Evolutionary conservation across 2,888 invertebrate genomes (phyloP).

Genomic region (Odiellus spinosus): DNA sequence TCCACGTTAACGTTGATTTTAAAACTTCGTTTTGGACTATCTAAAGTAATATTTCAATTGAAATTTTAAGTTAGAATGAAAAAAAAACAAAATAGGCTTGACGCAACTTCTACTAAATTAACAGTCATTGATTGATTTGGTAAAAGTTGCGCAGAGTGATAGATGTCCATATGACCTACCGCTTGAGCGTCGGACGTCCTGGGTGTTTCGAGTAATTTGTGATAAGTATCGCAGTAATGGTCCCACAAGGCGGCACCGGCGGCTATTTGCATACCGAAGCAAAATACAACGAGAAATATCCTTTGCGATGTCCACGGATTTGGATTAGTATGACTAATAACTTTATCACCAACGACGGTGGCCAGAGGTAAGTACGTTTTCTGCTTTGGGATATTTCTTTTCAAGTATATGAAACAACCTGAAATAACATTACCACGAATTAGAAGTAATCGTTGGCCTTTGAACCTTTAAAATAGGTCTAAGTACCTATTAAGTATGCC

Average conservation of each 20-base stretch:
- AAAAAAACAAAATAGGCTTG: no score
- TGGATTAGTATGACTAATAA: no score
- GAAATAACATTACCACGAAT: background rate
- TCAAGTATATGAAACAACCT: slow-evolving; percentile 15
- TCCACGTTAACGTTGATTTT: slow-evolving; percentile 54
- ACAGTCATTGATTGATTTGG: no score
- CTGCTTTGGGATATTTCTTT: slow-evolving; percentile 8
- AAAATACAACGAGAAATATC: slow-evolving; percentile 37
- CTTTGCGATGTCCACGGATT: slow-evolving; percentile 41
- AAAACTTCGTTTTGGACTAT: slow-evolving; percentile 35
- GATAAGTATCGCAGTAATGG: slow-evolving; percentile 61
- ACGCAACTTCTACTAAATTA: no score
- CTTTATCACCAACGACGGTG: slow-evolving; percentile 8
- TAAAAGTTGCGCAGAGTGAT: no score
- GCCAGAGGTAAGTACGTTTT: slow-evolving; percentile 15
- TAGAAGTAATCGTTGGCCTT: no score
- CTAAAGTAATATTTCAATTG: slow-evolving; percentile 6
- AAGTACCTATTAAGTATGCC: slow-evolving; percentile 51
- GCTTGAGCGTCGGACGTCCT: slow-evolving; percentile 14
- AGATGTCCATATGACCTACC: slow-evolving; percentile 12
- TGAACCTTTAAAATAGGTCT: background rate
- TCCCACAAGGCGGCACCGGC: slow-evolving; percentile 67
- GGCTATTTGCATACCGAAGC: slow-evolving; percentile 41
- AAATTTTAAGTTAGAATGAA: no score
- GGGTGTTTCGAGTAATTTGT: slow-evolving; percentile 50